A percentile compares a stretch with the other conserved stretches of the same genome.
phyloP scores from a whole-genome alignment of 1,140 invertebrate species.

The Solen grandis region DNA sequence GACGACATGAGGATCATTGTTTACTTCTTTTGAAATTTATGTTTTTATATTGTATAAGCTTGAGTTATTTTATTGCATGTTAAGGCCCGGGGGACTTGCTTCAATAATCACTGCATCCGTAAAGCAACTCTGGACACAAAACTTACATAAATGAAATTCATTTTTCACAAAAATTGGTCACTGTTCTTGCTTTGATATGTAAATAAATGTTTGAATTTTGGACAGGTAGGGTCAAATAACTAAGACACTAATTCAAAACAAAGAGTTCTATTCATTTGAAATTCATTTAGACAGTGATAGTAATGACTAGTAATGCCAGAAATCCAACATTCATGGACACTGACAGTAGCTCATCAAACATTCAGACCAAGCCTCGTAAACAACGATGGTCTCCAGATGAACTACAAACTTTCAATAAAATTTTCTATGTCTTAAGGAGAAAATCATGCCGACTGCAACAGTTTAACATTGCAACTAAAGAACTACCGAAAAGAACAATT shows the following conservation, averaged over 20 bases:
- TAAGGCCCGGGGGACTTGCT: slow-evolving; percentile 13
- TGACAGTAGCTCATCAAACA: not conserved
- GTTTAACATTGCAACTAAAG: slow-evolving; percentile 15
- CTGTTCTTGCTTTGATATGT: slow-evolving; percentile 17
- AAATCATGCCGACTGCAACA: slow-evolving; percentile 18
- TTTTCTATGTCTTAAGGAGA: slow-evolving; percentile 22
- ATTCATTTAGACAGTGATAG: slow-evolving; percentile 5
- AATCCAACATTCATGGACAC: no score
- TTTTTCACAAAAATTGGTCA: no score
- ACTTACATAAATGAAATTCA: slow-evolving; percentile 15
- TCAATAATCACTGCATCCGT: slow-evolving; percentile 21
- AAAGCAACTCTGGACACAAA: no score
- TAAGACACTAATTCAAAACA: no score
- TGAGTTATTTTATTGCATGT: no score
- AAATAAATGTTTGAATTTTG: not conserved
- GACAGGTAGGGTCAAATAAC: not conserved
- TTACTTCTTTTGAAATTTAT: slow-evolving; percentile 10
- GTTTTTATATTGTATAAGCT: not conserved
- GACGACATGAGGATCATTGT: slow-evolving; percentile 14
- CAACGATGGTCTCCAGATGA: slow-evolving; percentile 29
- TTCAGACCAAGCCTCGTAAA: slow-evolving; percentile 15
- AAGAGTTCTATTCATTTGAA: slow-evolving; percentile 5
- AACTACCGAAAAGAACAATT: slow-evolving; percentile 15
- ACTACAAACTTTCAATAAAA: slow-evolving; percentile 20
- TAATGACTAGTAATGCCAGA: slow-evolving; percentile 17